Evolutionary conservation across 2,113 vertebrate species (phyloP).

Genomic region (Dipodomys stephensi): DNA sequence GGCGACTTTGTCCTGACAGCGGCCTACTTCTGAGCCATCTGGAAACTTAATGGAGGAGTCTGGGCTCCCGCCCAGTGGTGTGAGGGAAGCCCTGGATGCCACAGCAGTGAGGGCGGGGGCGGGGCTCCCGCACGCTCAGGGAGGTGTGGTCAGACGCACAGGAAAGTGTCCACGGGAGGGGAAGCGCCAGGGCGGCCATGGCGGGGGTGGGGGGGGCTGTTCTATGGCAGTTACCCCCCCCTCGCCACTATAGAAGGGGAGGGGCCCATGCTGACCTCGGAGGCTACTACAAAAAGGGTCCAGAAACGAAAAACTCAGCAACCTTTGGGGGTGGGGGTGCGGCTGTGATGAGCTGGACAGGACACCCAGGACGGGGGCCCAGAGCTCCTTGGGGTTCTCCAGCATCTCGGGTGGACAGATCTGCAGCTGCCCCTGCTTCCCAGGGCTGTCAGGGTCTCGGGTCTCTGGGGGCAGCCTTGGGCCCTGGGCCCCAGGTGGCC

Average conservation of each 20-base stretch:
- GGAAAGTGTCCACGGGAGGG: accelerated
- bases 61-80: accelerated
- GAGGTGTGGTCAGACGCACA: accelerated
- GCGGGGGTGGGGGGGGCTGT: too few relatives aligned
- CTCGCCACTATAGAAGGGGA: too few relatives aligned
- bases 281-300: background rate
- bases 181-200: too few relatives aligned
- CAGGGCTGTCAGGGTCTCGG: background rate
- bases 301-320: accelerated
- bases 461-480: background rate
- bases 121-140: background rate
- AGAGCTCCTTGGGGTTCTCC: background rate
- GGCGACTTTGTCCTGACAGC: background rate
- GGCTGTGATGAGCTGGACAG: background rate
- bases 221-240: too few relatives aligned
- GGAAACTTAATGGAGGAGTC: accelerated
- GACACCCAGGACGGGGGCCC: accelerated
- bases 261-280: background rate
- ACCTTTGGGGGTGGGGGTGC: too few relatives aligned
- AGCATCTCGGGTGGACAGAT: too few relatives aligned
- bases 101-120: accelerated
- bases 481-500: background rate
- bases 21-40: accelerated
- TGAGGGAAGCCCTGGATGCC: background rate
- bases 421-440: background rate